Base-by-base conservation (phyloP, 2,797 vertebrate species). In the Danio choprae region DNA sequence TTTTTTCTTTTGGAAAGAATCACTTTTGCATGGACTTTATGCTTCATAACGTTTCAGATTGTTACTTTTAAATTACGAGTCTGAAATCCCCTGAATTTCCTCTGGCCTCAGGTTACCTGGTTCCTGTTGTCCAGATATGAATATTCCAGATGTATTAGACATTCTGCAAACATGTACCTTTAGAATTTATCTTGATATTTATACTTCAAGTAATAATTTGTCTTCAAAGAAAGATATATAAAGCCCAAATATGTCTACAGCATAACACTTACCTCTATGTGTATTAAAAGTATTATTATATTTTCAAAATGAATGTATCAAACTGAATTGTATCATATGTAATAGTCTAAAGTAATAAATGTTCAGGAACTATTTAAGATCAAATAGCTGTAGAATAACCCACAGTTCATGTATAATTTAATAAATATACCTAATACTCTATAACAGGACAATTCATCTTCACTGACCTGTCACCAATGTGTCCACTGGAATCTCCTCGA, bases 401-500 rank as follows among this genome's bases (percentile, higher is more conserved):
- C 29, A 29, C 29, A 29, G 29, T 29, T 58, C 20, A 58, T 38
- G 59, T 60, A 15, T 38, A 60, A 60, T 4, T 36, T 3, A 16
- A 36, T 15, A 8, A 60, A 38, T 36, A 38, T 4, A 15, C 38
- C 18, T 56, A 16, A 38, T 15, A 40, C 16, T 60, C 36, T 62
- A 44, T 22, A 78, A 59, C 2, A 13, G 46, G 16, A 62, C 3
- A 5, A 62, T 22, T 62, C 10, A 41, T 16, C 15, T 64, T 63
- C 5, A 41, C 95, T 89, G 90, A 98, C 97, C 96, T 68, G 93
- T 93, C 65, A 97, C 91, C 86, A 96, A 77, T 0, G 90, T 95
- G 88, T 96, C 95, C 0, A 92, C 90, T 51, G 97, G 96, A 89
- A 97, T 79, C 7, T 99, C 97, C 87, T 98, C 95, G 1, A 98